A percentile compares a stretch with the other conserved stretches of the same genome.
Conservation (phyloP, 2,797 vertebrate genomes). For the Crocodylus rhombifer region DNA sequence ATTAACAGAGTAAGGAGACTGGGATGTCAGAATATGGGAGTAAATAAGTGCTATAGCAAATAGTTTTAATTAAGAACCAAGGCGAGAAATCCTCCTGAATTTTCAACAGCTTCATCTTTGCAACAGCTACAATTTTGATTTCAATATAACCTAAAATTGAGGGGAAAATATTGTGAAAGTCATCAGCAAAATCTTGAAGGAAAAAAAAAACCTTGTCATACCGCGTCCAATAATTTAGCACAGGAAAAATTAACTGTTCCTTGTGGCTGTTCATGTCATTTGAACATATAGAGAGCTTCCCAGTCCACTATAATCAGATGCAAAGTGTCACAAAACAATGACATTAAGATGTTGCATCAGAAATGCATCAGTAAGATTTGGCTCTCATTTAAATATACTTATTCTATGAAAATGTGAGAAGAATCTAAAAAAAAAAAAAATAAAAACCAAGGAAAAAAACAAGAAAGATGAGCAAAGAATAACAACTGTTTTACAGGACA, state of each 20-base stretch:
- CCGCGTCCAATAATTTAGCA: slow-evolving; percentile 2
- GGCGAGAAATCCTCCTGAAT: not conserved
- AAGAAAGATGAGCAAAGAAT: not conserved
- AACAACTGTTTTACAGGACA: not conserved
- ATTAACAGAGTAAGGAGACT: not conserved
- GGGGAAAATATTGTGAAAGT: too few relatives aligned
- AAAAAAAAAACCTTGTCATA: too few relatives aligned
- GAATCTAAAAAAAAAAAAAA: not conserved
- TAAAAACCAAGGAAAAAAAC: not conserved
- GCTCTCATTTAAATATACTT: not conserved
- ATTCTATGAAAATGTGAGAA: not conserved
- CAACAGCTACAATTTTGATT: not conserved
- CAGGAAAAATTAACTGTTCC: slow-evolving; percentile 39
- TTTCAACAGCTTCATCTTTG: not conserved
- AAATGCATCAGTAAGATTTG: not conserved
- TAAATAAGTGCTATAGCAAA: not conserved
- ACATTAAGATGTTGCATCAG: not conserved
- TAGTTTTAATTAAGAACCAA: not conserved
- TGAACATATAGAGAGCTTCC: not conserved
- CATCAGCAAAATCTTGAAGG: too few relatives aligned
- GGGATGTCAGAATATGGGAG: not conserved
- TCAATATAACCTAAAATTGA: not conserved
- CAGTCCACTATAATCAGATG: not conserved
- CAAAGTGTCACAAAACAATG: slow-evolving; percentile 50
- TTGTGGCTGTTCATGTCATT: slow-evolving; percentile 32